These are phyloP conservation scores for Falco peregrinus DNA, from an alignment of 2,797 vertebrate genomes.

Conservation along the genomic window DNA sequence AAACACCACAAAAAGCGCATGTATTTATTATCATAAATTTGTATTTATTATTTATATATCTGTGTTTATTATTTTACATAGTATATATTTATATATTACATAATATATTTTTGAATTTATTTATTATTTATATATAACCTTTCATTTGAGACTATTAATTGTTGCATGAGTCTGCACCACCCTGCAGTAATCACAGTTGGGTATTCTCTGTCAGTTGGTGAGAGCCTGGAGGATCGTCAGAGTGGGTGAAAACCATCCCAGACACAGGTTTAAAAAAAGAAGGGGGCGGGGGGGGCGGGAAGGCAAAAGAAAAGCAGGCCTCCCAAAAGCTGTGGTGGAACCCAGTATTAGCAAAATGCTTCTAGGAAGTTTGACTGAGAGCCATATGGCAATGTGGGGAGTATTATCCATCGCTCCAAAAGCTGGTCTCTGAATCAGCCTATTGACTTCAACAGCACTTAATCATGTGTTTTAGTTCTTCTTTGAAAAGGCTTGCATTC, in stretches of 20 bases:
- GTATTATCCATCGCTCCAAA: slow-evolving; percentile 60
- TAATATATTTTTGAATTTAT: neutral
- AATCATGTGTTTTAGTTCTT: slow-evolving; percentile 63
- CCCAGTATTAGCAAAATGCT: slow-evolving; percentile 54
- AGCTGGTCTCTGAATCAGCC: slow-evolving; percentile 68
- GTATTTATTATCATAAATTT: neutral
- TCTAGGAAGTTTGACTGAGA: slow-evolving; percentile 67
- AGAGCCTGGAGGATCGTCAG: slow-evolving; percentile 15
- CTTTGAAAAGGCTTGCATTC: slow-evolving; percentile 66
- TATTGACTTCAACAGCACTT: slow-evolving; percentile 70
- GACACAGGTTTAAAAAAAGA: slow-evolving; percentile 24
- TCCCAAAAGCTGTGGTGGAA: slow-evolving; percentile 60
- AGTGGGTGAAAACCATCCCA: slow-evolving; percentile 46
- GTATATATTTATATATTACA: neutral
- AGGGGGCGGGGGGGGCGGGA: neutral
- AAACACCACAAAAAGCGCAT: neutral
- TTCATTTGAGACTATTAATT: slow-evolving; percentile 2
- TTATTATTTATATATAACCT: slow-evolving; percentile 2
- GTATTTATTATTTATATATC: neutral
- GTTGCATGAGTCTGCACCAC: neutral
- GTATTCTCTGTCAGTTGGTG: neutral
- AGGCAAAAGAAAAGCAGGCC: slow-evolving; percentile 32
- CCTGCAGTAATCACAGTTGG: neutral
- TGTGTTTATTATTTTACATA: neutral
- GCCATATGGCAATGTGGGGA: slow-evolving; percentile 68